phyloP scores from a whole-genome alignment of 2,113 vertebrate genomes.

The Phyllopteryx taeniolatus region DNA sequence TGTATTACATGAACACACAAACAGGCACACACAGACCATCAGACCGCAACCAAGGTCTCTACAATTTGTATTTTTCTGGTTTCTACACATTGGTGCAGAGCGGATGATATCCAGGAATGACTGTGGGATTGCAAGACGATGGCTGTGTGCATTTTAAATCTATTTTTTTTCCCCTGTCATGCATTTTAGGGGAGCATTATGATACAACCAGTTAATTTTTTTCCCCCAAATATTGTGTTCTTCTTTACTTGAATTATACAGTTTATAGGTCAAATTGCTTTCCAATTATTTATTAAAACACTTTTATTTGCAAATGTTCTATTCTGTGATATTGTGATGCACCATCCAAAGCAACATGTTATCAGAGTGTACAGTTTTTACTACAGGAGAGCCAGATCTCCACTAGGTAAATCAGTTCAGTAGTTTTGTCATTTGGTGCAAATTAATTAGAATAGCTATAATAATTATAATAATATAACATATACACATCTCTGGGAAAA shows the following conservation, averaged over 20 bases:
- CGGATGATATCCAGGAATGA: conserved; percentile 12
- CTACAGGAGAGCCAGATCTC: too few relatives aligned
- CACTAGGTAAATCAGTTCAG: neutral
- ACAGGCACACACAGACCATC: conserved; percentile 1
- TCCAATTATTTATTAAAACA: neutral
- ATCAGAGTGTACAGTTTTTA: too few relatives aligned
- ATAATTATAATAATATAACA: neutral
- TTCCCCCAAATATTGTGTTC: neutral
- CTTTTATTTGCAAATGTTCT: neutral
- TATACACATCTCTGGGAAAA: neutral
- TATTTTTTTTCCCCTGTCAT: neutral
- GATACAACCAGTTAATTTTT: neutral
- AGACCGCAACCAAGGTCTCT: conserved; percentile 21
- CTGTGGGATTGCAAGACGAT: conserved; percentile 22
- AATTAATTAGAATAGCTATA: neutral
- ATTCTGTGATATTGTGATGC: too few relatives aligned
- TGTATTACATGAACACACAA: conserved; percentile 17
- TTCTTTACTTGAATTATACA: too few relatives aligned
- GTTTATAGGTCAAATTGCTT: too few relatives aligned
- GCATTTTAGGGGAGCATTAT: neutral
- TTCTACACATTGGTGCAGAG: conserved; percentile 19
- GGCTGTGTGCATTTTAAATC: neutral
- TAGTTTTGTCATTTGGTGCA: neutral
- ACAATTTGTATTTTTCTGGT: conserved; percentile 55
- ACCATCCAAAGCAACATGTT: too few relatives aligned